These are phyloP conservation scores for Drosophila erecta DNA, from an alignment of 1,140 invertebrate species.

Conservation along the genomic window DNA sequence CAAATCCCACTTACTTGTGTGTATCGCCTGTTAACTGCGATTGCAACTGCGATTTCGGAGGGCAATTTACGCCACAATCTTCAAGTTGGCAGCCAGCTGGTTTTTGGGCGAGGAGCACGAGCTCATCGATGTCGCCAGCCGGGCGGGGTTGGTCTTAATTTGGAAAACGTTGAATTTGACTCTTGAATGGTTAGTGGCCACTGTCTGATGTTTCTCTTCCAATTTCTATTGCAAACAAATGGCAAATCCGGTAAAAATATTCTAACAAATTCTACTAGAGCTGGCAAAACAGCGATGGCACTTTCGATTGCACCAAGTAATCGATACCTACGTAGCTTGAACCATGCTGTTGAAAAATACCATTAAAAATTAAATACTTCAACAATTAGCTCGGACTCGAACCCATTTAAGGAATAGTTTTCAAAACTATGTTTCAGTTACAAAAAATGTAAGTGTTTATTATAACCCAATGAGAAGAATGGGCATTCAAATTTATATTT, in stretches of 20 bases:
- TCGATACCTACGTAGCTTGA: background rate
- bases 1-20: slow-evolving; percentile 30
- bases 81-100: slow-evolving; percentile 5
- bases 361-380: too few species aligned
- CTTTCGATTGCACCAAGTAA: background rate
- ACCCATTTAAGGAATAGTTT: background rate
- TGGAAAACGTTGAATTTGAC: slow-evolving; percentile 24
- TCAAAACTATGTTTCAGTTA: background rate
- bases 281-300: background rate
- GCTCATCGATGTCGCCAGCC: background rate
- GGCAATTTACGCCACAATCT: slow-evolving; percentile 45
- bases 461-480: too few species aligned
- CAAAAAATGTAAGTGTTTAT: too few species aligned
- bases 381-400: background rate
- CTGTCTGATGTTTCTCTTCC: background rate
- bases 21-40: slow-evolving; percentile 31
- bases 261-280: slow-evolving; percentile 26
- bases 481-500: too few species aligned
- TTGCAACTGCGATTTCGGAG: slow-evolving; percentile 28
- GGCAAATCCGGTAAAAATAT: slow-evolving; percentile 39
- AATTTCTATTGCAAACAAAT: slow-evolving; percentile 31
- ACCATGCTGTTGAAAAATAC: too few species aligned
- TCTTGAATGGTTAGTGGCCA: background rate
- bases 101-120: background rate
- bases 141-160: background rate